phyloP scores from a whole-genome alignment of 1,140 invertebrate species.

The Oryctes rhinoceros region DNA sequence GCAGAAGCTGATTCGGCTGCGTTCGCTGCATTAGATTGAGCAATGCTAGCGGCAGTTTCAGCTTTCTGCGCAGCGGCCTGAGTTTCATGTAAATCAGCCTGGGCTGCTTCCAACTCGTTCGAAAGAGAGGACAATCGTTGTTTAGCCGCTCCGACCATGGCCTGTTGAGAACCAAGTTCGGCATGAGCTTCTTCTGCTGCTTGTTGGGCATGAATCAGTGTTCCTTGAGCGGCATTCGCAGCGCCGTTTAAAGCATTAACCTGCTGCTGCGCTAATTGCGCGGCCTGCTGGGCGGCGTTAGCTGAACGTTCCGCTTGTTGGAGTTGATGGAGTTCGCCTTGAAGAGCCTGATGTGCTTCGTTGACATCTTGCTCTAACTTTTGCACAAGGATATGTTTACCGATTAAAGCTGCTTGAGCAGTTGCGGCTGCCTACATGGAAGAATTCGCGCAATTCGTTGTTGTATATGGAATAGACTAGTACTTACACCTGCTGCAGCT shows the following conservation, averaged over 20 bases:
- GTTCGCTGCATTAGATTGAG: slow-evolving; percentile 34
- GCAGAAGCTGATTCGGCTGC: slow-evolving; percentile 24
- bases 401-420: slow-evolving; percentile 38
- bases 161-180: slow-evolving; percentile 33
- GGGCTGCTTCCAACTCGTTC: slow-evolving; percentile 19
- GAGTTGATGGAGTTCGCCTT: slow-evolving; percentile 34
- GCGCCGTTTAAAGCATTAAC: slow-evolving; percentile 18
- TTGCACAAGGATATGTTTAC: slow-evolving; percentile 36
- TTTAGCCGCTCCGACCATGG: slow-evolving; percentile 38
- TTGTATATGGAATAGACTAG: background rate
- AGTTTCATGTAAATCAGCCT: slow-evolving; percentile 29
- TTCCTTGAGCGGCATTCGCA: slow-evolving; percentile 38
- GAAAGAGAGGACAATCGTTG: slow-evolving; percentile 21
- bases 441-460: background rate
- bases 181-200: slow-evolving; percentile 32
- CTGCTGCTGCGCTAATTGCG: slow-evolving; percentile 22
- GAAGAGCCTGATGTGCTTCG: slow-evolving; percentile 38
- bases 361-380: slow-evolving; percentile 35
- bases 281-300: slow-evolving; percentile 2
- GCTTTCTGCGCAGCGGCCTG: slow-evolving; percentile 33
- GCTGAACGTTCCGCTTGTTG: slow-evolving; percentile 28
- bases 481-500: slow-evolving; percentile 37
- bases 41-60: slow-evolving; percentile 30
- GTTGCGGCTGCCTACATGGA: slow-evolving; percentile 9
- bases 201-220: slow-evolving; percentile 23